Percentiles rank a stretch among this genome's conserved stretches.
Conservation (phyloP, 2,797 vertebrate genomes). For the Poliocrania exsul region DNA sequence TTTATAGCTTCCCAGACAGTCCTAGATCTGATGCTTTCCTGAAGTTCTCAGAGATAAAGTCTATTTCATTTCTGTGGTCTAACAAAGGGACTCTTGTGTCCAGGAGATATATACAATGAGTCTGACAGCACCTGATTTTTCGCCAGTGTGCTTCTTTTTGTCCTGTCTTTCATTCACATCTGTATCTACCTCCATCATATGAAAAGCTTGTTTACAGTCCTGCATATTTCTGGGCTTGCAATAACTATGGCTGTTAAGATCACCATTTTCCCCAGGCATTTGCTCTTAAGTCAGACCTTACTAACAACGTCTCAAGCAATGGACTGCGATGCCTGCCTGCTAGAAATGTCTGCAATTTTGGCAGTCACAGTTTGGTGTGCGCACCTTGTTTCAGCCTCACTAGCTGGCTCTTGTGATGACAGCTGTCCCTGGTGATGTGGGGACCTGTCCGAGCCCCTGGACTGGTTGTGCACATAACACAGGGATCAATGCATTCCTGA, state of each 20-base stretch:
- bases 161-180: not conserved
- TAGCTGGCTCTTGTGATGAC: not conserved
- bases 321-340: not conserved
- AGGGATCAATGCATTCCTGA: not conserved
- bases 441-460: not conserved
- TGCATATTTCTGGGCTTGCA: not conserved
- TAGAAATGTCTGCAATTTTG: not conserved
- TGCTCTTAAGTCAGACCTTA: not conserved
- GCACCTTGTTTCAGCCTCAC: not conserved
- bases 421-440: fast-evolving
- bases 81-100: not conserved
- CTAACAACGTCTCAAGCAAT: not conserved
- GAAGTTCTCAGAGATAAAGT: not conserved
- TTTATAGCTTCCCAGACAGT: not conserved
- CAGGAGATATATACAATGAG: not conserved
- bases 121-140: not conserved
- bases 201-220: not conserved
- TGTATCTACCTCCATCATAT: not conserved
- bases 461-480: fast-evolving
- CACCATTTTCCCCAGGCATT: fast-evolving
- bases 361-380: fast-evolving
- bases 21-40: not conserved
- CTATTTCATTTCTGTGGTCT: not conserved
- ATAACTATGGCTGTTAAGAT: not conserved
- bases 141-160: not conserved